Evolutionary conservation across 2,113 vertebrate species (phyloP), one percentile per base, ranked within the genome.

Genomic region (Connochaetes taurinus): DNA sequence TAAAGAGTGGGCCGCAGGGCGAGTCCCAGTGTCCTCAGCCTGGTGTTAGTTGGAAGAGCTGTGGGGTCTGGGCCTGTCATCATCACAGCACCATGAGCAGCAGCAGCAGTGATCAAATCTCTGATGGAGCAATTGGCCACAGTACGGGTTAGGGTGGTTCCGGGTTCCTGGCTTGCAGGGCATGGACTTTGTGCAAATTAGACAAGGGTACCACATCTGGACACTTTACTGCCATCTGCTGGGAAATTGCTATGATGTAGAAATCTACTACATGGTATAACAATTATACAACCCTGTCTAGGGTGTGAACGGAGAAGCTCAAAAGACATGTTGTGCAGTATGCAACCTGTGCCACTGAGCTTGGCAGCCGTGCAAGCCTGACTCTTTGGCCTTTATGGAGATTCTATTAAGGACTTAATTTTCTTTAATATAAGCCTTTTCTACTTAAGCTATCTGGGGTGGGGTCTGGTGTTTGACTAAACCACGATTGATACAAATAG

Each of bases 151-250:
- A 11, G 83, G n/a, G 16, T 40, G 40, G 29, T 81, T 31, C 31
- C 25, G 29, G 52, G 29, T 43, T 53, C 31, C 53, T n/a, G 12
- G 19, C 31, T 95, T 86, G 90, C 16, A 27, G 94, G 83, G 45
- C 10, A 3, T 1, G 55, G 55, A 43, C 64, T 45, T 45, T 1
- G n/a, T 67, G 62, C 71, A 78, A 86, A 80, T 71, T 83, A 76
- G 90, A 64, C 19, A 33, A 45, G 29, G 55, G 27, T 6, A 36
- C 3, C 12, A n/a, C 23, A 82, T 76, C 15, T 3, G 90, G 80
- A 91, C 64, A 50, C 60, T 53, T 25, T 40, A 93, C 90, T 93
- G 98, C 91, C 97, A 90, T 62, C 96, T 97, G 64, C 93, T 92
- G 91, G 96, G 27, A 25, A 67, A 58, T 43, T 7, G 80, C 74